phyloP scores from a whole-genome alignment of 2,888 invertebrate genomes.

The Hyposoter didymator region DNA sequence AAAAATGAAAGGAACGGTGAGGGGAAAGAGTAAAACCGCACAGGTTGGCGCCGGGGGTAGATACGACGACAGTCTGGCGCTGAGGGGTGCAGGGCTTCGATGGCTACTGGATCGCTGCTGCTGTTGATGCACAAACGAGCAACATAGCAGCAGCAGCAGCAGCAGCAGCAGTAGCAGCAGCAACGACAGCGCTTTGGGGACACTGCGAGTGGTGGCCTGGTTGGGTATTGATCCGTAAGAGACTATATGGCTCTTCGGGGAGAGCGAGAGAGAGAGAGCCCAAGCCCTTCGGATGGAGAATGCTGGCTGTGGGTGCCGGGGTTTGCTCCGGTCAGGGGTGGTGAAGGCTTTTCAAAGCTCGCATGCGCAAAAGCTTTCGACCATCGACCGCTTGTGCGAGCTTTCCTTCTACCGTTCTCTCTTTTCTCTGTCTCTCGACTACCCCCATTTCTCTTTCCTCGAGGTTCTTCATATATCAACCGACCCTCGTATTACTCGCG shows the following conservation, averaged over 20 bases:
- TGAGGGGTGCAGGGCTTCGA: slow-evolving; percentile 50
- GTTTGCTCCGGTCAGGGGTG: slow-evolving; percentile 69
- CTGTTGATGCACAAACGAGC: slow-evolving; percentile 52
- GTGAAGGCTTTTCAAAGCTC: slow-evolving; percentile 46
- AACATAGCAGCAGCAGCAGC: slow-evolving; percentile 33
- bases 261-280: slow-evolving; percentile 48
- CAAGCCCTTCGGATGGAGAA: slow-evolving; percentile 54
- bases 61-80: slow-evolving; percentile 64
- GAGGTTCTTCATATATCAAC: slow-evolving; percentile 35
- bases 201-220: slow-evolving; percentile 79
- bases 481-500: slow-evolving; percentile 38
- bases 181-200: slow-evolving; percentile 57
- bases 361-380: slow-evolving; percentile 65
- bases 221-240: slow-evolving; percentile 83
- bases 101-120: slow-evolving; percentile 35
- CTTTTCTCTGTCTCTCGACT: slow-evolving; percentile 16
- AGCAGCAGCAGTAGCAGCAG: slow-evolving; percentile 57
- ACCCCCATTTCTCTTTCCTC: slow-evolving; percentile 2
- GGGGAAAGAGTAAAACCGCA: slow-evolving; percentile 45
- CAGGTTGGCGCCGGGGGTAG: slow-evolving; percentile 60
- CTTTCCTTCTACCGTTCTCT: slow-evolving; percentile 31
- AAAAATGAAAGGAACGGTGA: slow-evolving; percentile 24
- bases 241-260: slow-evolving; percentile 46
- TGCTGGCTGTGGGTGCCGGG: slow-evolving; percentile 54
- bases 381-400: slow-evolving; percentile 67